Base-by-base conservation (phyloP, 2,888 invertebrate species). In the Noctua pronuba region DNA sequence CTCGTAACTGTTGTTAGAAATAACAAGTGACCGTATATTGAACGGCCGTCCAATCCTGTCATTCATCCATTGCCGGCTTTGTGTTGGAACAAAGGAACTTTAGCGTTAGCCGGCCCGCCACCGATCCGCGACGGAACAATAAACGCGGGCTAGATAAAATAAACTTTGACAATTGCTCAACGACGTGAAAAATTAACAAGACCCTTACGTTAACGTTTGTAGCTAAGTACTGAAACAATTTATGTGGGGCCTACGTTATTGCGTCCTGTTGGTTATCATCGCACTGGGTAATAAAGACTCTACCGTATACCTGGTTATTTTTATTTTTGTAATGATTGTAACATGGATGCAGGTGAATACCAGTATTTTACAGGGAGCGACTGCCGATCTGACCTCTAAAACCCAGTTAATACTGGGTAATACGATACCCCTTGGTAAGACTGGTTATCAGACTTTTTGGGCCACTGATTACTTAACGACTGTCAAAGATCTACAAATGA, bases 101-200 rank as follows among this genome's bases (percentile, higher is more conserved):
- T 84, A 83, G 70, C 80, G 69, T 75, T 68, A 75, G 75, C 79
- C 71, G 67, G 73, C 58, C 69, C 62, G 80, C 73, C 79, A 77
- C 64, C 52, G 76, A 83, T 70, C 78, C 66, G 75, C 77, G 55
- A 62, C 60, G 70, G 35, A 77, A 86, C 82, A 88, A 86, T 86
- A 85, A 80, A 83, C 82, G 78, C 58, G 77, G 71, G 38, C 73
- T 72, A 83, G 83, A 89, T 87, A 86, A 79, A 86, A 84, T 82
- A 86, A 89, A 86, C 84, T 84, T 85, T 84, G 73, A 82, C 77
- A 86, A 87, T 88, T 85, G 85, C 71, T 79, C 82, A 85, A 84
- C 84, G 83, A 88, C 62, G 81, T 84, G 86, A 82, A 87, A 86
- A 87, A 89, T 87, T 80, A 87, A 89, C 88, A 87, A 81, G 88